phyloP scores from a whole-genome alignment of 30 jellyfish, hydroid and myxozoan genomes.

The Rhopilema esculentum region DNA sequence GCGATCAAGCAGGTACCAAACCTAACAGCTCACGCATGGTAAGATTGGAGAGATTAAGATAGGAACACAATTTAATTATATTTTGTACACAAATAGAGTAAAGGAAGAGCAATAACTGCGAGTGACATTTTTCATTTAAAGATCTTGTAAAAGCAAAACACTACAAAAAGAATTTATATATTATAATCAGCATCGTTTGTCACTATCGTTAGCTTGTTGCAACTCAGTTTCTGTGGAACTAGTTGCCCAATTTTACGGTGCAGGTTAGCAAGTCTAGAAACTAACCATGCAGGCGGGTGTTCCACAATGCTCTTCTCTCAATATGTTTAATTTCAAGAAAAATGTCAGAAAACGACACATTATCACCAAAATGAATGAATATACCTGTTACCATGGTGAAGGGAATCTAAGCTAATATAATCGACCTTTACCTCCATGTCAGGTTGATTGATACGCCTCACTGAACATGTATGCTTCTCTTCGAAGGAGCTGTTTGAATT shows the following conservation, averaged over 20 bases:
- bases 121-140: too few relatives aligned
- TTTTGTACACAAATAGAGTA: too few relatives aligned
- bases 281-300: not conserved
- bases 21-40: not conserved
- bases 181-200: too few relatives aligned
- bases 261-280: too few relatives aligned
- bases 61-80: too few relatives aligned
- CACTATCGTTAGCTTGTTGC: too few relatives aligned
- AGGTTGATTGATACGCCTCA: not conserved
- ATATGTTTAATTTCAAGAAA: not conserved
- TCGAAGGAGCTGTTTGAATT: too few relatives aligned
- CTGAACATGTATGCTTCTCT: not conserved
- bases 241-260: too few relatives aligned
- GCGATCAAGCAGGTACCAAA: not conserved
- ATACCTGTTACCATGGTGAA: not conserved
- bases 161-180: too few relatives aligned
- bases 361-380: not conserved
- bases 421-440: not conserved
- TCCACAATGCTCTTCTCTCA: not conserved
- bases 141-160: too few relatives aligned
- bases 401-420: not conserved
- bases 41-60: not conserved
- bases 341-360: not conserved
- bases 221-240: too few relatives aligned
- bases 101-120: too few relatives aligned